A percentile compares a stretch with the other conserved stretches of the same genome.
phyloP scores from a whole-genome alignment of 1,140 invertebrate genomes.

The Drosophila seguyi region DNA sequence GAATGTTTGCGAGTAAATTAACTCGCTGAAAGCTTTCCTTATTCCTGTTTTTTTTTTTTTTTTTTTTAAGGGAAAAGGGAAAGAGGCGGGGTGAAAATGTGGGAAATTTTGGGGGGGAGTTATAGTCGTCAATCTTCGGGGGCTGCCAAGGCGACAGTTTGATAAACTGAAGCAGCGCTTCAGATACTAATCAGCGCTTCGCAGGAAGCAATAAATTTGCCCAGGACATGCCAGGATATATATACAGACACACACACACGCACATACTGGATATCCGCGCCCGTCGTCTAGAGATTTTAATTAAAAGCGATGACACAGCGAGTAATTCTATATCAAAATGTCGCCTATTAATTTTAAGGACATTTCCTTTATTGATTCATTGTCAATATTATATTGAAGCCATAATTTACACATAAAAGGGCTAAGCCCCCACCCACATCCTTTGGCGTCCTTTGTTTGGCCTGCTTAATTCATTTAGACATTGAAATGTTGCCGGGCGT shows the following conservation, averaged over 20 bases:
- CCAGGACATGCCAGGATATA: constrained; percentile 58
- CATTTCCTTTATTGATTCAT: constrained; percentile 84
- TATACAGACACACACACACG: constrained; percentile 8
- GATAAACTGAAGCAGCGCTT: constrained; percentile 74
- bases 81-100: not conserved
- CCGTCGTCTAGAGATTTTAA: constrained; percentile 83
- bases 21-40: constrained; percentile 20
- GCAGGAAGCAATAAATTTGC: constrained; percentile 78
- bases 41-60: constrained; percentile 4
- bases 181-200: constrained; percentile 76
- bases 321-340: constrained; percentile 84
- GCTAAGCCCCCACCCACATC: constrained; percentile 29
- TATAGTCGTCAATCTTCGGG: constrained; percentile 72
- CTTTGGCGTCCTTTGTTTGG: constrained; percentile 39
- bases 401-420: constrained; percentile 84
- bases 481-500: constrained; percentile 65
- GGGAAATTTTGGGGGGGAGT: constrained; percentile 21
- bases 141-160: constrained; percentile 71
- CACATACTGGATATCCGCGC: constrained; percentile 42
- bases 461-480: constrained; percentile 64
- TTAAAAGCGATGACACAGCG: constrained; percentile 85
- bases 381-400: constrained; percentile 84
- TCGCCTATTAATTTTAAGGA: constrained; percentile 84
- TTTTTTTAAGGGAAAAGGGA: not conserved
- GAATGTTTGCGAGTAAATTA: constrained; percentile 38